phyloP scores from a whole-genome alignment of 2,888 invertebrate genomes.

The Chrysopilus asiliformis region DNA sequence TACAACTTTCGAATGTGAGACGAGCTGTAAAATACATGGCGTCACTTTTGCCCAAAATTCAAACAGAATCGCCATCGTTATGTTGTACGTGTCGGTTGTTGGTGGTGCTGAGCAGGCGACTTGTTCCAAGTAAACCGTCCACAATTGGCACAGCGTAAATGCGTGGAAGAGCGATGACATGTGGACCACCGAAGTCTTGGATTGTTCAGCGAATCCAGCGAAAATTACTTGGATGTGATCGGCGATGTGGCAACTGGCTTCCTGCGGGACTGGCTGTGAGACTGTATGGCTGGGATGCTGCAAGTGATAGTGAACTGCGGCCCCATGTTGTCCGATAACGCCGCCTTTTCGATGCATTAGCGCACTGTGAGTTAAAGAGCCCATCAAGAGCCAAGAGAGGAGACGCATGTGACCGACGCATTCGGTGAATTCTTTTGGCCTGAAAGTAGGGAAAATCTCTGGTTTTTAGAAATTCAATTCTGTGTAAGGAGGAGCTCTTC shows the following conservation, averaged over 20 bases:
- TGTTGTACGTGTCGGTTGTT: constrained; percentile 55
- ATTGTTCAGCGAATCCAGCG: constrained; percentile 92
- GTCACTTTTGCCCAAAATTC: constrained; percentile 99
- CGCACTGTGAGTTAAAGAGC: constrained; percentile 81
- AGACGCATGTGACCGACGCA: constrained; percentile 89
- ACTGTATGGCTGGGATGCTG: constrained; percentile 32
- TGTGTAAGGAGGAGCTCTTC: too few relatives aligned
- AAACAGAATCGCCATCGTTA: constrained; percentile 69
- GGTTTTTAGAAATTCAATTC: background rate
- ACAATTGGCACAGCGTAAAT: constrained; percentile 94
- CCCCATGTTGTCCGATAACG: constrained; percentile 18
- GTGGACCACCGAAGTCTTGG: constrained; percentile 80
- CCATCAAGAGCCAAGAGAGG: constrained; percentile 89
- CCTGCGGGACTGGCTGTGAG: constrained; percentile 83
- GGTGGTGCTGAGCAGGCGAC: constrained; percentile 53
- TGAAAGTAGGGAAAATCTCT: constrained; percentile 28
- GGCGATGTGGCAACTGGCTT: constrained; percentile 90
- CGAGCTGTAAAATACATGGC: constrained; percentile 83
- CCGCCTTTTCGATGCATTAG: constrained; percentile 33
- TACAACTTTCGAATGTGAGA: constrained; percentile 83
- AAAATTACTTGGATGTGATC: constrained; percentile 93
- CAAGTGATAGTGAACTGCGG: constrained; percentile 18
- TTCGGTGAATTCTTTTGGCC: constrained; percentile 88
- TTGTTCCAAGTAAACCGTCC: constrained; percentile 97
- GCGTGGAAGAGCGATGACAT: constrained; percentile 96